Base-by-base conservation (phyloP, 1,140 invertebrate genomes). In the Ceratina australensis region DNA sequence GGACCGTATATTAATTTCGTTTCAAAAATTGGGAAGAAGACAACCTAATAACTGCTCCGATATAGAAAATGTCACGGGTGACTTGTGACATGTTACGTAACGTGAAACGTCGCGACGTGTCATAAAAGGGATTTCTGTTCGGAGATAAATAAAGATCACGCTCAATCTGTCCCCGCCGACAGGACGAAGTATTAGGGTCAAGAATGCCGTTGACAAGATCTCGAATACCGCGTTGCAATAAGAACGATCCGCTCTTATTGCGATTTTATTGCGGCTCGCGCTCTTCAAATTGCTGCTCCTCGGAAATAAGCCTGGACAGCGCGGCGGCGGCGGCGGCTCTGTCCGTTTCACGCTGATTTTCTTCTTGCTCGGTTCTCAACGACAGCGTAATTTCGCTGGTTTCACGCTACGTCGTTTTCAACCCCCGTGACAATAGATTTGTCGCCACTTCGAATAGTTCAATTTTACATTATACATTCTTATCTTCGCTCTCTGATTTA, bases 181-280 rank as follows among this genome's bases (percentile, higher is more conserved):
- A n/a, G 18, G n/a, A 60, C 26, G 20, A 54, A 61, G 26, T 77
- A 77, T 77, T 54, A 69, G 28, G 28, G 20, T 15, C 26, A 52
- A 59, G 73, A 76, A 74, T 61, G 65, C n/a, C 0, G 56, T 56
- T 24, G 74, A 71, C 49, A 71, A 71, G 57, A 47, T 71, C 67
- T 61, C 33, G 57, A 61, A 54, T 69, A 42, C 74, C 28, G 3
- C 47, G 47, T 49, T 22, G 73, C 47, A 60, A 69, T 42, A 50
- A 63, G 18, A 54, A 61, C 56, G 47, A 69, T 15, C 26, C 73
- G 22, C 18, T n/a, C 24, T 74, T 75, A 75, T 33, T 67, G 54
- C 54, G 49, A 77, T 77, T 77, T 77, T 71, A 71, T 77, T 54
- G 67, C 66, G 20, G 20, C 47, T 24, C n/a, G 60, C 28, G 28